phyloP scores from a whole-genome alignment of 2,797 vertebrate species.

The Capromys pilorides region DNA sequence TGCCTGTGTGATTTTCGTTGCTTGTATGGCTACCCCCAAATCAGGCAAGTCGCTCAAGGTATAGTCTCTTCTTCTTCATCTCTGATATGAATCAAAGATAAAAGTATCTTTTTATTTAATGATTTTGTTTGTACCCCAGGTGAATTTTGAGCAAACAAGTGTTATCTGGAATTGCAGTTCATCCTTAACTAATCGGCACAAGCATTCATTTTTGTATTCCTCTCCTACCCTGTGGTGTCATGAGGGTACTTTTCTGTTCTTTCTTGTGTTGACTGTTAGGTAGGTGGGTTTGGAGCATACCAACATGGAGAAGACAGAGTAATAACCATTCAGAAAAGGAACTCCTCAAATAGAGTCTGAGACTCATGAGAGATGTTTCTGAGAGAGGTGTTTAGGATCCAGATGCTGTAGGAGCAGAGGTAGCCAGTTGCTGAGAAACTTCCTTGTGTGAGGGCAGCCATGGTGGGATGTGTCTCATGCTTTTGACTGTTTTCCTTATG shows the following conservation, averaged over 20 bases:
- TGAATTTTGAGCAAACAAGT: background rate
- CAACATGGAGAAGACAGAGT: background rate
- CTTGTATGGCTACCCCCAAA: background rate
- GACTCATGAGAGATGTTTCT: background rate
- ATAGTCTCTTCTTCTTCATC: background rate
- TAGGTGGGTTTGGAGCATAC: background rate
- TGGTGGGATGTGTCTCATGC: background rate
- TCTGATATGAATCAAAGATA: background rate
- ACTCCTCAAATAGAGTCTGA: background rate
- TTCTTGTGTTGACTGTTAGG: background rate
- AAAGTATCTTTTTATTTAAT: background rate
- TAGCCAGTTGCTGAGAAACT: background rate
- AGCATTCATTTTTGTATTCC: background rate
- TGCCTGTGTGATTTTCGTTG: background rate
- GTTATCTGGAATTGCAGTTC: background rate
- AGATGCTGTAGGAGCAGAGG: background rate
- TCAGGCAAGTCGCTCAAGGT: background rate
- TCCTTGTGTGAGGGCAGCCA: background rate
- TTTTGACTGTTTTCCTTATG: background rate
- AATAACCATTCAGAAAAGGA: background rate
- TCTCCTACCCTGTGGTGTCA: accelerated
- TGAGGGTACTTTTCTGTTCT: background rate
- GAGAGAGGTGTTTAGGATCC: background rate
- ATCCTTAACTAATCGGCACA: background rate
- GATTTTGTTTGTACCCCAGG: background rate